Evolutionary conservation across 2,113 vertebrate genomes (phyloP), one percentile per base, ranked within the genome.

Genomic region (Marcusenius ussheri): DNA sequence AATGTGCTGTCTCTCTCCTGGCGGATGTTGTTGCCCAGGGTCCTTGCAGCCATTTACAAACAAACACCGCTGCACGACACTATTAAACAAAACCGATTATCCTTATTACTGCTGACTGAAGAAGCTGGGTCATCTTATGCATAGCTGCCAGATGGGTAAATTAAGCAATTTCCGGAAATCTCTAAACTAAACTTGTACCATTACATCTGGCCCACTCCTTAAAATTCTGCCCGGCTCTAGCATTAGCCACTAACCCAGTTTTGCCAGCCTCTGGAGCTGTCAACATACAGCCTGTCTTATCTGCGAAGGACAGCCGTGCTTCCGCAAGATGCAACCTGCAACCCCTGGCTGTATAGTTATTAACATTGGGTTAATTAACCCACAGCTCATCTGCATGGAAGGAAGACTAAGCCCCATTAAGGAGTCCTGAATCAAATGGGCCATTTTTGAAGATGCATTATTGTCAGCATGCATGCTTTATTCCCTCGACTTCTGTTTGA

Each of bases 281-380:
- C 56, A 49, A 70, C 27, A 58, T 31, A 45, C 90, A 46, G 90
- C 88, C 91, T 45, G 86, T 89, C 93, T 91, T 93, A 94, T 94
- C 94, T 94, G 92, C 89, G 0, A 27, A 89, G 92, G 93, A 94
- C 93, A 93, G 93, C 58, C 88, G 24, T 9, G 87, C 91, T 90
- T 92, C 91, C 19, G 45, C 15, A 56, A 80, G 50, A 85, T 85
- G 90, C 91, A 90, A 89, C 91, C 91, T 39, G 87, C 91, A 92
- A 89, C 93, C 93, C 90, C 92, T 92, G 88, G 93, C 93, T 93
- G 94, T 93, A 93, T 93, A 92, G 91, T 92, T 92, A 95, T 95
- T 95, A 95, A 94, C 92, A 93, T 91, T 91, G 92, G 94, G 92
- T 95, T 96, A 95, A 96, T 95, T 96, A 95, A 96, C 94, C 91